These are phyloP conservation scores for Vidua macroura DNA, from an alignment of 2,113 vertebrate species.

Conservation along the genomic window DNA sequence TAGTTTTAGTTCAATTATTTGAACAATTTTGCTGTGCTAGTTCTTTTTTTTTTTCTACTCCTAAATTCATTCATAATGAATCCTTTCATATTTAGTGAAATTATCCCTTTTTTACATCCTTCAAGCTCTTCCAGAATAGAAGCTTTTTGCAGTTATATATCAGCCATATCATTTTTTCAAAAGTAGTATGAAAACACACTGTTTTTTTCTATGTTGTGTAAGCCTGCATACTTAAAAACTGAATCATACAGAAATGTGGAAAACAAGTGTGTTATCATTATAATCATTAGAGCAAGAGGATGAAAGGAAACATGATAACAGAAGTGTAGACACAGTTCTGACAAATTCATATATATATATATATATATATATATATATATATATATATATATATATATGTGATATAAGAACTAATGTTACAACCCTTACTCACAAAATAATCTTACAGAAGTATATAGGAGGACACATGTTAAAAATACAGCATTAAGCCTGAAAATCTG, in stretches of 20 bases:
- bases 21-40: neutral
- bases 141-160: neutral
- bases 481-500: neutral
- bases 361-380: no score
- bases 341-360: no score
- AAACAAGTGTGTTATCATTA: neutral
- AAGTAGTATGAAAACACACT: neutral
- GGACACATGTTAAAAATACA: neutral
- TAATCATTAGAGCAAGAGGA: neutral
- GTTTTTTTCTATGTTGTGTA: neutral
- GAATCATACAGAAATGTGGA: neutral
- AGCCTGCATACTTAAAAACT: neutral
- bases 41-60: neutral
- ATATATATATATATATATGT: neutral
- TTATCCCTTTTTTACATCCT: neutral
- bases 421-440: neutral
- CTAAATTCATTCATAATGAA: neutral
- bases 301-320: neutral
- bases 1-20: neutral
- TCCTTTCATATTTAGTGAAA: neutral
- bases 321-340: neutral
- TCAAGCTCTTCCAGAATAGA: neutral
- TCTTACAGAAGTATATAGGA: neutral
- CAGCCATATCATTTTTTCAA: neutral
- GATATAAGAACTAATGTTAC: neutral